phyloP scores from a whole-genome alignment of 1,140 invertebrate species.

The Aphelinus atriplicis region DNA sequence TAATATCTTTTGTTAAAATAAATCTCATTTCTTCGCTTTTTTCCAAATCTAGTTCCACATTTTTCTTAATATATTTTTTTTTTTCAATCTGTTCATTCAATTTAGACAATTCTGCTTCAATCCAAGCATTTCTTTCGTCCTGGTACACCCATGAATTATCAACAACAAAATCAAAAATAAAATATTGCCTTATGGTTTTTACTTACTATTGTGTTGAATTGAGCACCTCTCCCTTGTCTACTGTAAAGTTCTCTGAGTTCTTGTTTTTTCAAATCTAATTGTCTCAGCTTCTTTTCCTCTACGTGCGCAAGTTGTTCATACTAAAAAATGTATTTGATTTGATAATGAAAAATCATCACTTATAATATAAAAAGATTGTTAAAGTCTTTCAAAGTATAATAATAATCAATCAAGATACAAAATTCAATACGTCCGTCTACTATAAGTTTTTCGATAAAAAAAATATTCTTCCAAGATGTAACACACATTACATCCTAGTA shows the following conservation, averaged over 20 bases:
- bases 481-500: no score
- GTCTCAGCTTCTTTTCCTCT: slow-evolving; percentile 89
- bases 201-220: slow-evolving; percentile 85
- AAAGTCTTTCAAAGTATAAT: no score
- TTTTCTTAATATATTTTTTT: slow-evolving; percentile 86
- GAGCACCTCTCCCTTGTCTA: slow-evolving; percentile 96
- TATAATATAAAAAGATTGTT: no score
- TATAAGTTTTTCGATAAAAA: background rate
- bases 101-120: slow-evolving; percentile 92
- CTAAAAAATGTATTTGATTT: slow-evolving; percentile 58
- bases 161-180: no score
- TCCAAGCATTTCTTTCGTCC: slow-evolving; percentile 96
- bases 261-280: slow-evolving; percentile 94
- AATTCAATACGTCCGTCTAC: background rate
- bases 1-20: slow-evolving; percentile 85
- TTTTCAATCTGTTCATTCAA: slow-evolving; percentile 89
- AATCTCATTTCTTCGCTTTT: slow-evolving; percentile 85
- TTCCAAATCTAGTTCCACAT: slow-evolving; percentile 87
- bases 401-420: no score
- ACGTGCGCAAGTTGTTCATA: slow-evolving; percentile 94
- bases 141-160: slow-evolving; percentile 51
- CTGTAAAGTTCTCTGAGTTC: slow-evolving; percentile 98
- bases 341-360: background rate
- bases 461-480: slow-evolving; percentile 29
- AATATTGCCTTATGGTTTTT: background rate